Evolutionary conservation across 2,113 vertebrate species (phyloP).

Genomic region (Menura novaehollandiae): DNA sequence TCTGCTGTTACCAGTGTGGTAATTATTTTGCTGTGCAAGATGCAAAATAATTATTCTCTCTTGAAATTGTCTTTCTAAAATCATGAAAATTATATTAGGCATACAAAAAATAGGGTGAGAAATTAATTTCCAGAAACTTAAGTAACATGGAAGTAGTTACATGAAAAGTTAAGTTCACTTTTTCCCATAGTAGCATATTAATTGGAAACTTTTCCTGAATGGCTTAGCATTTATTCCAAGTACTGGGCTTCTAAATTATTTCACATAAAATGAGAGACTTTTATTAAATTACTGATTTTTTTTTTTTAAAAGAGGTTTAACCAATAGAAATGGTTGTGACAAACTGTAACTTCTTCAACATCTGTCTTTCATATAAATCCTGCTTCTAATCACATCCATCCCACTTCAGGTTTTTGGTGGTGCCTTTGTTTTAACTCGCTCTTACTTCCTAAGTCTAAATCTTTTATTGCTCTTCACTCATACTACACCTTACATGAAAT

Average conservation of each 20-base stretch:
- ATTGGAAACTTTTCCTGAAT: neutral
- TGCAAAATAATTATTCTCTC: neutral
- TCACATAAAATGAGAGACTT: neutral
- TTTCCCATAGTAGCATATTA: neutral
- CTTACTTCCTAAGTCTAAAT: constrained; percentile 37
- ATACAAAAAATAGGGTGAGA: neutral
- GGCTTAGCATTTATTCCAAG: neutral
- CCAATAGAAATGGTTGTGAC: neutral
- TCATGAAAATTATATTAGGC: neutral
- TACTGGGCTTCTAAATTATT: neutral
- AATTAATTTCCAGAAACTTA: neutral
- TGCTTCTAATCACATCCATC: constrained; percentile 41
- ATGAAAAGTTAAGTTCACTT: neutral
- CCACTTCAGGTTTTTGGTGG: constrained; percentile 19
- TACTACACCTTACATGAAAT: constrained; percentile 72
- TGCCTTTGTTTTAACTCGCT: constrained; percentile 60
- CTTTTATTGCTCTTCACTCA: constrained; percentile 47
- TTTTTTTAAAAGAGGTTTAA: neutral
- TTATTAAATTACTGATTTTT: neutral
- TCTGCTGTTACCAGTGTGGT: neutral
- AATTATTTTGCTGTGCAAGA: neutral
- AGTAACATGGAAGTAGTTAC: neutral
- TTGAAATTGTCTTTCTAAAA: neutral
- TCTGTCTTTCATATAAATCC: neutral
- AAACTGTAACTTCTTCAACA: neutral